Base-by-base conservation (phyloP, 2,113 vertebrate genomes). In the Apus apus region DNA sequence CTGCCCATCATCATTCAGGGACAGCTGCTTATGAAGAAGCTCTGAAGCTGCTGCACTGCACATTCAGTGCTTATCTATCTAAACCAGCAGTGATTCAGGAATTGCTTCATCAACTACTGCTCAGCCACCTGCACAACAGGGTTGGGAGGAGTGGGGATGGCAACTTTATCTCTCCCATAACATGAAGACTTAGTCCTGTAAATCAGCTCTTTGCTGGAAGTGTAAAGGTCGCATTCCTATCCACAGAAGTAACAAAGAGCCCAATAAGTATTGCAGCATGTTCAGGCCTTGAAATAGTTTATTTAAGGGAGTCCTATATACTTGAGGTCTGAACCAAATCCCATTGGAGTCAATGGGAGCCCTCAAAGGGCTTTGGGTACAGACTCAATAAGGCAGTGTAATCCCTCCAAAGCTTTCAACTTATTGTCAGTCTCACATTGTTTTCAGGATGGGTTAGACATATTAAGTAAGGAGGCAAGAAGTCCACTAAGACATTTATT, bases 151-250 rank as follows among this genome's bases (percentile, higher is more conserved):
- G 68, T 61, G 61, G 61, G 61, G 76, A 84, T 53, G 65, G 95
- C 71, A 96, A 97, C 89, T 38, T 92, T 95, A 92, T 90, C 93
- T 84, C 32, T 81, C 83, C 68, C 38, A 19, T 74, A 74, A 84
- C 5, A 9, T 4, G 30, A 58, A 84, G 89, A 74, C 75, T 92
- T 81, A 93, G 80, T 84, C 66, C 84, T 40, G 65, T 90, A 94
- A 89, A 91, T 66, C 86, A 81, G 80, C 77, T 75, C 84, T 92
- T 84, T 2, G 9, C 77, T 85, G 13, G 13, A 91, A 93, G 94
- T 58, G 87, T 97, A 95, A 96, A 95, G 94, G 95, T 96, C 62
- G 5, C 91, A 85, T 93, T 96, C 89, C 91, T 93, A 79, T 82
- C 85, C 87, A 93, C 62, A 91, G 80, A 76, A 91, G 77, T 73